Base-by-base conservation (phyloP, 2,888 invertebrate genomes). In the Sinotaia quadrata region DNA sequence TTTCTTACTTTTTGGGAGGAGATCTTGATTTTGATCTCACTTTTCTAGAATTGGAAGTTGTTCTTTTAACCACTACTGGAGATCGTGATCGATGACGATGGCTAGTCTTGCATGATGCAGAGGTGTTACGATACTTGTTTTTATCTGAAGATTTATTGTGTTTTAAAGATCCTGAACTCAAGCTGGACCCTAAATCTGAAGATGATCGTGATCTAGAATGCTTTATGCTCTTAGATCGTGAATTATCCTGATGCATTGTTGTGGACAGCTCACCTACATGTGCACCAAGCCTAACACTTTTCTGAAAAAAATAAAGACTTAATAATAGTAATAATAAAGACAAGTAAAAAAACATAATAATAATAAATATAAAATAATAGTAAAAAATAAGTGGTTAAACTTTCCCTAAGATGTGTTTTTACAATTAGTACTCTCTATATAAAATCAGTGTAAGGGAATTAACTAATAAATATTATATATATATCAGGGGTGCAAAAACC, bases 151-250 rank as follows among this genome's bases (percentile, higher is more conserved):
- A 21, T 24, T 21, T 60, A n/a, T 58, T 47, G 56, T 66, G 69
- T 59, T 75, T 76, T 63, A 66, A 73, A 69, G 69, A 75, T 58
- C 68, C 69, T 67, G 70, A 75, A n/a, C n/a, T n/a, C n/a, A n/a
- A n/a, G n/a, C n/a, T n/a, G 67, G 75, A 76, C 58, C 73, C 75
- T 65, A 71, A 73, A 54, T 70, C 71, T 12, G 54, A 62, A 34
- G 47, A 27, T 60, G 72, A 70, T 63, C 72, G 74, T 61, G 69
- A 71, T 49, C 56, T 33, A n/a, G n/a, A n/a, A n/a, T n/a, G n/a
- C n/a, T n/a, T n/a, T n/a, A n/a, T n/a, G n/a, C 65, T 73, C 31
- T 68, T 60, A 54, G 21, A 37, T 60, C 34, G 56, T 54, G 68
- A 56, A 31, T 58, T 62, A 27, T 36, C 54, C 36, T 44, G 69